These are phyloP conservation scores for human DNA, from an alignment of 2,113 vertebrate genomes.

Conservation along the genomic window DNA sequence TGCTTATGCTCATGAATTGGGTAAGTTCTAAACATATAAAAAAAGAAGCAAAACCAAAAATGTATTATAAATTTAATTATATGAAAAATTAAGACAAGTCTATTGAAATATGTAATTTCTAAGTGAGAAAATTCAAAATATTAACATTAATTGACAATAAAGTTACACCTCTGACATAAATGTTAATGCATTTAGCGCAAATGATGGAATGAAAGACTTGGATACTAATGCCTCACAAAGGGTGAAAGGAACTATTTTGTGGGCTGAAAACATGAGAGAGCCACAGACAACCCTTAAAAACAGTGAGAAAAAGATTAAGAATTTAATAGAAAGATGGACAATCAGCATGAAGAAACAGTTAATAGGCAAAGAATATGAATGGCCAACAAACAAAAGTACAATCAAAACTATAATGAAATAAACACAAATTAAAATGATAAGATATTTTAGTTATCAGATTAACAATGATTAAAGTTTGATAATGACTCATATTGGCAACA, in stretches of 20 bases:
- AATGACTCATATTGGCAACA: background rate
- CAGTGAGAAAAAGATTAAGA: background rate
- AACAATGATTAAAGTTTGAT: background rate
- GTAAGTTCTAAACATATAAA: background rate
- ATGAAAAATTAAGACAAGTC: background rate
- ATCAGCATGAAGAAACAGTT: background rate
- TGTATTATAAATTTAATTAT: background rate
- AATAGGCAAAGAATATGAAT: background rate
- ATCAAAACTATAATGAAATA: background rate
- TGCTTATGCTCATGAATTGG: background rate
- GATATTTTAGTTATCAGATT: background rate
- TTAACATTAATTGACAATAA: background rate
- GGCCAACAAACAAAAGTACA: background rate
- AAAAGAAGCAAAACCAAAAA: background rate
- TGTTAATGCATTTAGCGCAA: background rate
- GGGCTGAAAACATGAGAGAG: no score
- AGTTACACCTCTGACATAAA: background rate
- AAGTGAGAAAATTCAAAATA: background rate
- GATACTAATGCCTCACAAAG: no score
- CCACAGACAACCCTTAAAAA: background rate
- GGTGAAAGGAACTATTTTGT: no score
- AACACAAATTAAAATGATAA: background rate
- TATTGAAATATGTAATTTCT: background rate
- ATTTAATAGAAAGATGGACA: background rate
- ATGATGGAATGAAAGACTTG: no score